These are phyloP conservation scores for Andrena trimmerana DNA, from an alignment of 2,888 invertebrate species.

Conservation along the genomic window DNA sequence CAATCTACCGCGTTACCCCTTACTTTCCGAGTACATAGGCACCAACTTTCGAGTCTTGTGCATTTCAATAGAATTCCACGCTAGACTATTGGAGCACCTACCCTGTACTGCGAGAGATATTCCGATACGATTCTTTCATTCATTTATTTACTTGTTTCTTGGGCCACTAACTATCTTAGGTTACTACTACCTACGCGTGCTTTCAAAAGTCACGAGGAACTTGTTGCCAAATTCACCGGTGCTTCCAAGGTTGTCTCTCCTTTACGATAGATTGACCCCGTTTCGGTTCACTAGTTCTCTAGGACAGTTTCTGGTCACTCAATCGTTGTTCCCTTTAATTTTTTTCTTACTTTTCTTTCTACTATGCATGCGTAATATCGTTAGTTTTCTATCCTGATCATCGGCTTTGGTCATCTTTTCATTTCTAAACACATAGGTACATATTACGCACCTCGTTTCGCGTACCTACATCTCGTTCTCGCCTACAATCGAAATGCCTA, in stretches of 20 bases:
- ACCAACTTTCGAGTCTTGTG: no score
- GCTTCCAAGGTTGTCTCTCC: neutral
- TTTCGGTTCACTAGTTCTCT: conserved; percentile 71
- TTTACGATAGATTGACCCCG: conserved; percentile 37
- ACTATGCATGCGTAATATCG: conserved; percentile 62
- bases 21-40: no score
- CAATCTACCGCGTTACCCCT: neutral
- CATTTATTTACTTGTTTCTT: conserved; percentile 58
- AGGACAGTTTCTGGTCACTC: conserved; percentile 82
- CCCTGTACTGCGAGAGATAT: conserved; percentile 48
- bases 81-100: conserved; percentile 37
- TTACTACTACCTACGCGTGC: conserved; percentile 33
- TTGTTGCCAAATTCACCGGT: neutral
- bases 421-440: neutral
- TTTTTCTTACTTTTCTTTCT: conserved; percentile 57
- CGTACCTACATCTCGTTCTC: conserved; percentile 22
- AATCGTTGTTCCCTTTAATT: conserved; percentile 61
- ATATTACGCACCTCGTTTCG: conserved; percentile 12
- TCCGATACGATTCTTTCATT: conserved; percentile 57
- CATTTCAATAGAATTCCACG: conserved; percentile 4
- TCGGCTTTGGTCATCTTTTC: conserved; percentile 38
- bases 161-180: conserved; percentile 83
- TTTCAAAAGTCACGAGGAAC: neutral
- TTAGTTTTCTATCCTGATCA: conserved; percentile 46
- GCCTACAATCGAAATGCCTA: neutral